phyloP scores from a whole-genome alignment of 2,888 invertebrate genomes.

The Lepidocyrtinus sp. region DNA sequence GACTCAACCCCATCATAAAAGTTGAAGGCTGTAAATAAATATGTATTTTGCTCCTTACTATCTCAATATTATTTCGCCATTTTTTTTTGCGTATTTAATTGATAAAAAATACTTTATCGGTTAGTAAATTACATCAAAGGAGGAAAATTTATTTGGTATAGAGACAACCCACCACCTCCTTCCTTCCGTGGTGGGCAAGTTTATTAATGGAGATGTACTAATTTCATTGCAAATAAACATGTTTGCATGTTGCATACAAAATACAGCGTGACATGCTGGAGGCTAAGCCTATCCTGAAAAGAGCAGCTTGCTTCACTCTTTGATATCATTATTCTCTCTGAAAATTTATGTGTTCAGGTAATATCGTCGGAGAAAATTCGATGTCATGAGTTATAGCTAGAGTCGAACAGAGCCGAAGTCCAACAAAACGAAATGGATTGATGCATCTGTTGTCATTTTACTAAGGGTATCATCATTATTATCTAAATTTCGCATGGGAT shows the following conservation, averaged over 20 bases:
- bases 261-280: slow-evolving; percentile 23
- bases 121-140: too few relatives aligned
- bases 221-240: slow-evolving; percentile 21
- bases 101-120: too few relatives aligned
- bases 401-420: too few relatives aligned
- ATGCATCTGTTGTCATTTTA: slow-evolving; percentile 60
- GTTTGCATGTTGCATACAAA: slow-evolving; percentile 36
- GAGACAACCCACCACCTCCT: too few relatives aligned
- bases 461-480: slow-evolving; percentile 51
- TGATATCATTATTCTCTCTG: slow-evolving; percentile 47
- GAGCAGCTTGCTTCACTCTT: neutral
- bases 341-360: neutral
- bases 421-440: slow-evolving; percentile 48
- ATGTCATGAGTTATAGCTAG: slow-evolving; percentile 29
- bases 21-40: too few relatives aligned
- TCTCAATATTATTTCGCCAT: neutral
- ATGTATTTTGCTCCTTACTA: too few relatives aligned
- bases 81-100: neutral
- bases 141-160: too few relatives aligned
- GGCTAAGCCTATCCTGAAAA: neutral
- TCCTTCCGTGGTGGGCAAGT: too few relatives aligned
- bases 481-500: slow-evolving; percentile 33
- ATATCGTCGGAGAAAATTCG: slow-evolving; percentile 6
- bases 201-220: too few relatives aligned
- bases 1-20: too few relatives aligned